phyloP scores from a whole-genome alignment of 1,140 invertebrate genomes.

The Geopemphigus sp. region DNA sequence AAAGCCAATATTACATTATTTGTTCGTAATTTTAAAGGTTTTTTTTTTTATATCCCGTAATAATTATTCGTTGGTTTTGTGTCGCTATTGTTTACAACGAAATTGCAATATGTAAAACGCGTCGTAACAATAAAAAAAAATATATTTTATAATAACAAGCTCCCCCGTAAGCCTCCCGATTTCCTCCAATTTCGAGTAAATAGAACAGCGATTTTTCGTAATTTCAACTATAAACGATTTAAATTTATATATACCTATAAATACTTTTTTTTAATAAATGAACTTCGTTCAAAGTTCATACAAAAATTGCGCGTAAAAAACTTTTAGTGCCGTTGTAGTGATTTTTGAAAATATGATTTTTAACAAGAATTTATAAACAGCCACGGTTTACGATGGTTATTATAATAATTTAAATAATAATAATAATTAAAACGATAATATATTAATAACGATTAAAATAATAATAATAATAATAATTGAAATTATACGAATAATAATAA shows the following conservation, averaged over 20 bases:
- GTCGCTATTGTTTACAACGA: slow-evolving; percentile 12
- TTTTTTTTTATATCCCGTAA: slow-evolving; percentile 11
- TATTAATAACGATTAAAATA: neutral
- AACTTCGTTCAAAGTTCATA: slow-evolving; percentile 13
- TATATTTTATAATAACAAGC: slow-evolving; percentile 43
- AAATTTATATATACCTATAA: slow-evolving; percentile 22
- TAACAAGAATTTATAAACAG: slow-evolving; percentile 48
- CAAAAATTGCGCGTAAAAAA: slow-evolving; percentile 38
- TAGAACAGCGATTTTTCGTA: slow-evolving; percentile 19
- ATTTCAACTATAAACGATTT: slow-evolving; percentile 37
- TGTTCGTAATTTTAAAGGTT: slow-evolving; percentile 7
- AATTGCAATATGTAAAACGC: slow-evolving; percentile 41
- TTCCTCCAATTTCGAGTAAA: slow-evolving; percentile 18
- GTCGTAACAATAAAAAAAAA: slow-evolving; percentile 42
- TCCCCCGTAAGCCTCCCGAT: neutral
- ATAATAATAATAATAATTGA: too few relatives aligned
- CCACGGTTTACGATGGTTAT: slow-evolving; percentile 22
- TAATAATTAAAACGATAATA: slow-evolving; percentile 32
- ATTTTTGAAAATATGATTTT: slow-evolving; percentile 42
- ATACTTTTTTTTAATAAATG: slow-evolving; percentile 1
- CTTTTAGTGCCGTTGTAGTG: slow-evolving; percentile 43
- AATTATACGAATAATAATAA: too few relatives aligned
- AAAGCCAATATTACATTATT: slow-evolving; percentile 34
- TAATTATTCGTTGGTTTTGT: slow-evolving; percentile 24
- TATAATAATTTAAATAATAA: slow-evolving; percentile 35